phyloP scores from a whole-genome alignment of 2,888 invertebrate species.

The Eucera pruinosa region DNA sequence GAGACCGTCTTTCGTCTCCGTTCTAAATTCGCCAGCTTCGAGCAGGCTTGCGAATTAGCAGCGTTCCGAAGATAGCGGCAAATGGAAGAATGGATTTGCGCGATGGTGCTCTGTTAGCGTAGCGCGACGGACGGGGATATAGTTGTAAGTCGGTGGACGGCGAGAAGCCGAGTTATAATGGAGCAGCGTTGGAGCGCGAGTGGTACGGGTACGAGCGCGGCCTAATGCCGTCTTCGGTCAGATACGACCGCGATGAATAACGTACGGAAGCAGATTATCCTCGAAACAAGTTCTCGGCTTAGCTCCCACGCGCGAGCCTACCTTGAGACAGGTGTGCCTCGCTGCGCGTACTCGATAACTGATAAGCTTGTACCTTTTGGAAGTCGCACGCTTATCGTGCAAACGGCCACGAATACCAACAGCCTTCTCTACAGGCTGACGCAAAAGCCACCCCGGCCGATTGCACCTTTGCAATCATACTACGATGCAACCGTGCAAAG shows the following conservation, averaged over 20 bases:
- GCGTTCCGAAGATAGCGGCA: too few relatives aligned
- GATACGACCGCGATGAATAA: constrained; percentile 56
- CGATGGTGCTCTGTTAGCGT: too few relatives aligned
- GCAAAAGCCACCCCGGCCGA: too few relatives aligned
- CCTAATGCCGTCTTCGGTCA: constrained; percentile 49
- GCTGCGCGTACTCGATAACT: constrained; percentile 52
- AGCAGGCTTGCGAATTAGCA: too few relatives aligned
- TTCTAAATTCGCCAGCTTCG: constrained; percentile 22
- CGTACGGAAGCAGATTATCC: constrained; percentile 74
- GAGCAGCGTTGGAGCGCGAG: constrained; percentile 45
- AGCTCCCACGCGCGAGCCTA: constrained; percentile 77
- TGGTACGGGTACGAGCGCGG: too few relatives aligned
- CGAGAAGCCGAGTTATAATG: constrained; percentile 29
- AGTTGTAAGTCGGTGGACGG: too few relatives aligned
- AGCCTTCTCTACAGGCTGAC: not conserved
- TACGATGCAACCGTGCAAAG: too few relatives aligned
- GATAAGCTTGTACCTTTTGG: constrained; percentile 46
- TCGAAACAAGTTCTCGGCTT: constrained; percentile 76
- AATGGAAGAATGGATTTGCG: too few relatives aligned
- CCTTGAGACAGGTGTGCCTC: constrained; percentile 72
- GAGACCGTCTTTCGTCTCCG: constrained; percentile 13
- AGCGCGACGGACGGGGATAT: too few relatives aligned
- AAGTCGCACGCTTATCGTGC: too few relatives aligned
- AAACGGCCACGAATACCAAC: too few relatives aligned
- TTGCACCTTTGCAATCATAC: too few relatives aligned